These are phyloP conservation scores for Tillus elongatus DNA, from an alignment of 2,888 invertebrate genomes.

Conservation along the genomic window DNA sequence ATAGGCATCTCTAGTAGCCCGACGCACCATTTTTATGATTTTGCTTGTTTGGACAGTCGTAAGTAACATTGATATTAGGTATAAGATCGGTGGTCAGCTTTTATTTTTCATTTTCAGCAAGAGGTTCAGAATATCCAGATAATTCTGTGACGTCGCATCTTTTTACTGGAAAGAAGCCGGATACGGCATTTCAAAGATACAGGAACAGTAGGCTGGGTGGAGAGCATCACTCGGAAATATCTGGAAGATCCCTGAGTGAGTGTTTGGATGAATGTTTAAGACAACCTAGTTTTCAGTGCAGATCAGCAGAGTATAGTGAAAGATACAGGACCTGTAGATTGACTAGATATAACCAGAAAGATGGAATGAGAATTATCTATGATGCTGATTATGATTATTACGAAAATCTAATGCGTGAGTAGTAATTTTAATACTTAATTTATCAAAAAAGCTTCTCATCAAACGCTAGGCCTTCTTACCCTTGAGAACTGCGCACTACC, in stretches of 20 bases:
- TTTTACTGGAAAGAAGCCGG: constrained; percentile 69
- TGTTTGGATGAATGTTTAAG: constrained; percentile 83
- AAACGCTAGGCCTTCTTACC: too few relatives aligned
- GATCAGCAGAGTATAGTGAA: constrained; percentile 82
- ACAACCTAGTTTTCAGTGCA: constrained; percentile 83
- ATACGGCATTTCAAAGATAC: constrained; percentile 83
- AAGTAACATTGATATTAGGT: constrained; percentile 43
- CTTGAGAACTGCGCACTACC: too few relatives aligned
- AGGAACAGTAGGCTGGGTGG: constrained; percentile 78
- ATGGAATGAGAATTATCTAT: constrained; percentile 79
- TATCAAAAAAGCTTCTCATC: too few relatives aligned
- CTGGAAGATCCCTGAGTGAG: constrained; percentile 78
- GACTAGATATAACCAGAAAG: constrained; percentile 77
- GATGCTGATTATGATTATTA: constrained; percentile 90
- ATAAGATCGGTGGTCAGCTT: not conserved
- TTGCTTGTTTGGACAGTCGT: constrained; percentile 85
- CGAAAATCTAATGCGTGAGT: constrained; percentile 87
- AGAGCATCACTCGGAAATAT: constrained; percentile 83
- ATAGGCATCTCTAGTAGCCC: constrained; percentile 76
- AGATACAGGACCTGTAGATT: constrained; percentile 74
- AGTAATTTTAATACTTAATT: constrained; percentile 15
- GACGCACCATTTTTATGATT: constrained; percentile 80
- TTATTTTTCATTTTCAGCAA: constrained; percentile 60
- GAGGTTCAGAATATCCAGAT: constrained; percentile 81
- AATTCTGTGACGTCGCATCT: constrained; percentile 78